Conservation (phyloP, 2,113 vertebrate species). For the Silurus glanis region DNA sequence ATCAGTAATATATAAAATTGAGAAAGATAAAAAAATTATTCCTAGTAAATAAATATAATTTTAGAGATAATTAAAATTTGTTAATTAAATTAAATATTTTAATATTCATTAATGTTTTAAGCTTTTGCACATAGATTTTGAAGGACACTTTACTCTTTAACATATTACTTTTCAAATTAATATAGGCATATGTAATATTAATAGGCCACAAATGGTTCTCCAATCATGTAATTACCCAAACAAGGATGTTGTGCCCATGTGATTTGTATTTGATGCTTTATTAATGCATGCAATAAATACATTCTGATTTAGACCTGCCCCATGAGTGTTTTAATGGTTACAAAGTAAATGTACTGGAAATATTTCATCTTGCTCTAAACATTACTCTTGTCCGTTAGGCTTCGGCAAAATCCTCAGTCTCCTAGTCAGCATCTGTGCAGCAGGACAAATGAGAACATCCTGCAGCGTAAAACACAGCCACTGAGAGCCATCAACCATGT, state of each 20-base stretch:
- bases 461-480: neutral
- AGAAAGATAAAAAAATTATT: neutral
- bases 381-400: conserved; percentile 1
- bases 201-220: too few relatives aligned
- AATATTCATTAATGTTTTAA: neutral
- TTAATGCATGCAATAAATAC: conserved; percentile 17
- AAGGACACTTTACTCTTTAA: neutral
- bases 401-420: neutral
- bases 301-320: neutral
- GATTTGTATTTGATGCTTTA: conserved; percentile 18
- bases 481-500: neutral
- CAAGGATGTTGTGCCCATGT: neutral
- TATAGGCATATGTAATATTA: neutral
- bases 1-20: neutral
- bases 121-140: neutral
- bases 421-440: neutral
- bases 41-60: neutral
- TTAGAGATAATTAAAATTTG: neutral
- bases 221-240: neutral
- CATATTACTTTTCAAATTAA: neutral
- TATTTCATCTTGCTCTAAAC: conserved; percentile 7
- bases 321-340: neutral
- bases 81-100: neutral
- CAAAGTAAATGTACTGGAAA: neutral
- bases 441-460: neutral